Conservation (phyloP, 2,113 vertebrate species). For the Damaliscus lunatus region DNA sequence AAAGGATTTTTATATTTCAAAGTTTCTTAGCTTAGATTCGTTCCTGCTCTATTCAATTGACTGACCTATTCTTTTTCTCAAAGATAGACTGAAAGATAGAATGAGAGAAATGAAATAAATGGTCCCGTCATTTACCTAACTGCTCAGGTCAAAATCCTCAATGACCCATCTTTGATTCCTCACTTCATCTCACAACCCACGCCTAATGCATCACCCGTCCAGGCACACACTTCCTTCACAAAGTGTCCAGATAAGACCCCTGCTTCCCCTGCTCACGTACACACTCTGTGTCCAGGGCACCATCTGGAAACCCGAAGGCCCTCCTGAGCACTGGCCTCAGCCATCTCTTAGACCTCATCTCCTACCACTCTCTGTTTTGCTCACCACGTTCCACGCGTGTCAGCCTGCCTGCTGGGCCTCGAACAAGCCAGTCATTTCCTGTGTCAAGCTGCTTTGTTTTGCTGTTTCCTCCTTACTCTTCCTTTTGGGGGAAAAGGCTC, state of each 20-base stretch:
- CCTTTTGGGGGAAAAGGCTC: not conserved
- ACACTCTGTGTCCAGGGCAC: accelerated
- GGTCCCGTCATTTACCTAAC: not conserved
- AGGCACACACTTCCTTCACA: not conserved
- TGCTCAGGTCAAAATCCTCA: not conserved
- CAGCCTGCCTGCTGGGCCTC: not conserved
- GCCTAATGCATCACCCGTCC: not conserved
- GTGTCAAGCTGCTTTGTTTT: not conserved
- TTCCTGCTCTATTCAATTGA: not conserved
- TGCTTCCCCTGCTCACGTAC: accelerated
- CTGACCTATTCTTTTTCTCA: not conserved
- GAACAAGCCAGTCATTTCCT: not conserved
- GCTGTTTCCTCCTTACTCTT: not conserved
- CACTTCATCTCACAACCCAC: not conserved
- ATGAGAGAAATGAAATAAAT: not conserved
- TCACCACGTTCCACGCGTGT: accelerated
- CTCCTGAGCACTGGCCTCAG: too few relatives aligned
- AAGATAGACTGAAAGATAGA: not conserved
- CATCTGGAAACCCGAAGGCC: not conserved
- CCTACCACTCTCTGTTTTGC: not conserved
- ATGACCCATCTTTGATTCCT: not conserved
- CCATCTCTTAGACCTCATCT: not conserved
- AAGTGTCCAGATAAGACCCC: not conserved
- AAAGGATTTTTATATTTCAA: not conserved
- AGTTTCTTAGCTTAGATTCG: not conserved